Percentiles rank a stretch among this genome's conserved stretches.
Evolutionary conservation across 2,113 vertebrate species (phyloP).

Genomic region (Alosa alosa): DNA sequence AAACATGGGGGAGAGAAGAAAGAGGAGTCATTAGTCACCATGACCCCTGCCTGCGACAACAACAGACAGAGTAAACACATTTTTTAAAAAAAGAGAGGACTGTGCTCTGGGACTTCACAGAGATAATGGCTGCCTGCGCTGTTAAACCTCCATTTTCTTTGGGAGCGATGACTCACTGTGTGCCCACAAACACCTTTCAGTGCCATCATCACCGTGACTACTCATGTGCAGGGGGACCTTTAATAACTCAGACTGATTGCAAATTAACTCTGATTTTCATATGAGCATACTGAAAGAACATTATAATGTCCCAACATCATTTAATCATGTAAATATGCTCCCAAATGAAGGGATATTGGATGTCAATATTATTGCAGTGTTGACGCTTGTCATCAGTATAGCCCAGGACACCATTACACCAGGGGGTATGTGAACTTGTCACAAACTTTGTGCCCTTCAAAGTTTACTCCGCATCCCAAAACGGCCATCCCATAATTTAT

Average conservation of each 20-base stretch:
- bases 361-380: not conserved
- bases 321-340: not conserved
- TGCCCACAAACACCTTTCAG: not conserved
- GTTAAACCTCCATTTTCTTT: not conserved
- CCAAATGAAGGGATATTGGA: not conserved
- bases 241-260: not conserved
- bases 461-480: not conserved
- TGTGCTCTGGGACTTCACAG: not conserved
- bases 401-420: not conserved
- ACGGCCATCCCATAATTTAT: slow-evolving; percentile 16
- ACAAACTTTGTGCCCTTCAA: not conserved
- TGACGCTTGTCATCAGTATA: not conserved
- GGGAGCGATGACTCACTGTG: not conserved
- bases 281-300: not conserved
- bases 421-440: not conserved
- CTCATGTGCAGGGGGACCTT: not conserved
- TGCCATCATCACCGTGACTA: not conserved
- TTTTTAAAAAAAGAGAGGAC: not conserved
- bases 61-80: not conserved
- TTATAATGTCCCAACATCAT: not conserved
- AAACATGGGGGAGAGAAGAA: not conserved
- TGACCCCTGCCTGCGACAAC: not conserved
- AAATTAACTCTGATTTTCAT: not conserved
- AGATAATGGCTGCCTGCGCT: not conserved
- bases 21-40: not conserved